phyloP scores from a whole-genome alignment of 2,888 invertebrate genomes.

The Lypha dubia region DNA sequence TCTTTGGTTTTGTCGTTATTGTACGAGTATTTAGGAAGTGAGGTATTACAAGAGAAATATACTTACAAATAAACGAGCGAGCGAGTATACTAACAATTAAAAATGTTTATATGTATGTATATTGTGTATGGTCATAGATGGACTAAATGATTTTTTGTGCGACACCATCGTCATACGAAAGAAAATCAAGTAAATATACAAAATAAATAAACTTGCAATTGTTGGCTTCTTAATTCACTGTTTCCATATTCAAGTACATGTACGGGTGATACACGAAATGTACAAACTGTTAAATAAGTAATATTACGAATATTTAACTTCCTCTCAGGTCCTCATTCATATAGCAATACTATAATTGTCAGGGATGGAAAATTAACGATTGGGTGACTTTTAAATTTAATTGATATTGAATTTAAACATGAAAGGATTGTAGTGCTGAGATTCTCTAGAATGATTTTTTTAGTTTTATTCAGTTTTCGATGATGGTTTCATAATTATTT shows the following conservation, averaged over 20 bases:
- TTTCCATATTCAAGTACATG: conserved; percentile 1
- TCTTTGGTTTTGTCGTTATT: conserved; percentile 72
- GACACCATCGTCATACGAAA: conserved; percentile 22
- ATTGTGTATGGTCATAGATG: conserved; percentile 57
- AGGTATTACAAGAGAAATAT: conserved; percentile 49
- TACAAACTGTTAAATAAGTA: conserved; percentile 47
- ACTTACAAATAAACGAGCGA: not conserved
- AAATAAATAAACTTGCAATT: conserved; percentile 46
- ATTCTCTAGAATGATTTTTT: no score
- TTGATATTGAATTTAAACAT: no score
- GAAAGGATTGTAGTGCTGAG: no score
- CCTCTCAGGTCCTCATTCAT: conserved; percentile 19
- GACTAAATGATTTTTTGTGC: conserved; percentile 40
- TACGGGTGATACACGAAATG: conserved; percentile 18
- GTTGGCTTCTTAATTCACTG: conserved; percentile 37
- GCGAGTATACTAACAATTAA: conserved; percentile 22
- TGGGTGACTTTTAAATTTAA: no score
- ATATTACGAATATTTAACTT: conserved; percentile 44
- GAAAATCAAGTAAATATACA: conserved; percentile 26
- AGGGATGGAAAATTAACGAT: conserved; percentile 7
- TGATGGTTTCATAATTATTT: no score
- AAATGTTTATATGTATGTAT: no score
- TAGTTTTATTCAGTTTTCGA: no score
- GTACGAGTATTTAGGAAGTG: conserved; percentile 65
- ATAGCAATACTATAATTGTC: not conserved